phyloP scores from a whole-genome alignment of 2,113 vertebrate species.

The Psilopogon haemacephalus region DNA sequence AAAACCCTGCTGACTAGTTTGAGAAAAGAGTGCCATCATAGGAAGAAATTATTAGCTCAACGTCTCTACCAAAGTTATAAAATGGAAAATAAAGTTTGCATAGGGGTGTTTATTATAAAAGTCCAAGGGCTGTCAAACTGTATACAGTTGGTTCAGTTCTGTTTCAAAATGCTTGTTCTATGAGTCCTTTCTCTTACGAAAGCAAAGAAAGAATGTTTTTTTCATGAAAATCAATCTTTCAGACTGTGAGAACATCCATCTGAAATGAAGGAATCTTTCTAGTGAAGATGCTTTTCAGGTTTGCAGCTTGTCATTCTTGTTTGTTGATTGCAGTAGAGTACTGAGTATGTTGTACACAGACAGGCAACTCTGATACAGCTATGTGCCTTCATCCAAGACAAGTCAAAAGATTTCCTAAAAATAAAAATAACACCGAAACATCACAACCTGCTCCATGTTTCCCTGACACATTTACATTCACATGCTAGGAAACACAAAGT shows the following conservation, averaged over 20 bases:
- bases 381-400: neutral
- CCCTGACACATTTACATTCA: neutral
- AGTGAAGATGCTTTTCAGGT: neutral
- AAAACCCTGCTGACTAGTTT: conserved; percentile 20
- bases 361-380: neutral
- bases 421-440: neutral
- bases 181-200: accelerated
- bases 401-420: conserved; percentile 13
- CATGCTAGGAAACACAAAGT: neutral
- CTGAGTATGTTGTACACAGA: accelerated
- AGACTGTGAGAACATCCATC: neutral
- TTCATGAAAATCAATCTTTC: neutral
- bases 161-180: neutral
- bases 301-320: neutral
- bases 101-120: neutral
- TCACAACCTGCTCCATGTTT: neutral
- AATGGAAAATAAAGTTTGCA: neutral
- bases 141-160: neutral
- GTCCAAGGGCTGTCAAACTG: neutral
- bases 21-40: conserved; percentile 63
- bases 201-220: neutral
- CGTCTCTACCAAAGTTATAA: neutral
- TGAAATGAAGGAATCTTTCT: neutral
- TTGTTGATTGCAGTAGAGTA: neutral
- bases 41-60: neutral